Percentiles rank a stretch among this genome's conserved stretches.
Conservation (phyloP, 2,113 vertebrate genomes). For the Archilochus colubris region DNA sequence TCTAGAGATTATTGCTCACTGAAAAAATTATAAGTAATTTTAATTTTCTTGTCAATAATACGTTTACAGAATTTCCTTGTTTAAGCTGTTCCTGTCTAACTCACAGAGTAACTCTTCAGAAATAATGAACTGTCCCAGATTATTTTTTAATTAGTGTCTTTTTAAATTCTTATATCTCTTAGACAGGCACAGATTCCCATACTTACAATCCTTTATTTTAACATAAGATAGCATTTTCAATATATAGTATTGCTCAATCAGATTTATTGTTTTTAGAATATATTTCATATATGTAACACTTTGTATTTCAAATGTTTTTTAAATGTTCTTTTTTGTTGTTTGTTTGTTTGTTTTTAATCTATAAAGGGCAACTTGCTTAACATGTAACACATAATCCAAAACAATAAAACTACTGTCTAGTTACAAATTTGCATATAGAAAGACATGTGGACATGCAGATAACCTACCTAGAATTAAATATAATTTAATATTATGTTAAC, state of each 20-base stretch:
- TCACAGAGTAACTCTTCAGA: neutral
- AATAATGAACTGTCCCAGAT: neutral
- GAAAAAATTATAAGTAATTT: neutral
- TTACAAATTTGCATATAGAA: neutral
- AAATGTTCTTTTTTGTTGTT: neutral
- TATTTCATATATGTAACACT: neutral
- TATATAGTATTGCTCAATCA: fast-evolving
- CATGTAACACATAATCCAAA: neutral
- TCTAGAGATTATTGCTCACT: neutral
- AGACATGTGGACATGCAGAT: neutral
- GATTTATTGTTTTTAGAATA: neutral
- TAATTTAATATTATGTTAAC: neutral
- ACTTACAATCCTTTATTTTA: neutral
- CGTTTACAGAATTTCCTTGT: neutral
- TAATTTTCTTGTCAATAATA: neutral
- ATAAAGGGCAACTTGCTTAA: too few species aligned
- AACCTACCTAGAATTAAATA: neutral
- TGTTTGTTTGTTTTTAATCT: neutral
- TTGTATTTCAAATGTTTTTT: neutral
- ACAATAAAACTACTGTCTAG: neutral
- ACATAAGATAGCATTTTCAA: neutral
- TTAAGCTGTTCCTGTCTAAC: neutral
- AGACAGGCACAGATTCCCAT: neutral
- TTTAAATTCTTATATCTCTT: neutral
- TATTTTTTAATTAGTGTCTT: neutral